Evolutionary conservation across 2,113 vertebrate genomes (phyloP).

Genomic region (Zootoca vivipara): DNA sequence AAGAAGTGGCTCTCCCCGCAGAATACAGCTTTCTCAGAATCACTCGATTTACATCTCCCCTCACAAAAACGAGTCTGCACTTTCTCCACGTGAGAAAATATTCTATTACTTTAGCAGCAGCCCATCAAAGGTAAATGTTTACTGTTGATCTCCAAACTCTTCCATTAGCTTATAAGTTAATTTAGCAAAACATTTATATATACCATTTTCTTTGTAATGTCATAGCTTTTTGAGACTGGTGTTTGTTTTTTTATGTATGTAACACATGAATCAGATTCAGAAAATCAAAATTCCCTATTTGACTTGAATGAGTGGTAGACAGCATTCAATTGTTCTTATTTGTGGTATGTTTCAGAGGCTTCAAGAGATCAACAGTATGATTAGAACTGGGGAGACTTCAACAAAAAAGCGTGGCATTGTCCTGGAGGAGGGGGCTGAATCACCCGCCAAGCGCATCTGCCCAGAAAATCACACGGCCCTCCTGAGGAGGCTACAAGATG

Average conservation of each 20-base stretch:
- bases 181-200: neutral
- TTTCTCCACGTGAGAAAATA: conserved; percentile 86
- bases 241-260: neutral
- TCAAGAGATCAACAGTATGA: conserved; percentile 95
- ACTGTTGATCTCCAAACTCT: neutral
- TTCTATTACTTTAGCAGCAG: conserved; percentile 93
- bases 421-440: conserved; percentile 85
- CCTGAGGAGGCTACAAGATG: conserved; percentile 87
- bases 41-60: conserved; percentile 91
- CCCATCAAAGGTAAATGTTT: conserved; percentile 85
- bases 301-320: accelerated
- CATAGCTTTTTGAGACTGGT: neutral
- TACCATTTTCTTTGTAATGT: neutral
- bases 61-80: conserved; percentile 78
- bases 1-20: conserved; percentile 83
- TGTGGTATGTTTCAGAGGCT: conserved; percentile 76
- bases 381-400: conserved; percentile 90
- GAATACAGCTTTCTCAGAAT: conserved; percentile 89
- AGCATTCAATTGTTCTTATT: neutral
- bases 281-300: neutral
- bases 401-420: conserved; percentile 90
- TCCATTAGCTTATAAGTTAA: no score
- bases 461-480: conserved; percentile 89
- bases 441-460: conserved; percentile 90
- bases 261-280: neutral